Evolutionary conservation across 2,888 invertebrate species (phyloP).

Genomic region (Cryptocephalus moraei): DNA sequence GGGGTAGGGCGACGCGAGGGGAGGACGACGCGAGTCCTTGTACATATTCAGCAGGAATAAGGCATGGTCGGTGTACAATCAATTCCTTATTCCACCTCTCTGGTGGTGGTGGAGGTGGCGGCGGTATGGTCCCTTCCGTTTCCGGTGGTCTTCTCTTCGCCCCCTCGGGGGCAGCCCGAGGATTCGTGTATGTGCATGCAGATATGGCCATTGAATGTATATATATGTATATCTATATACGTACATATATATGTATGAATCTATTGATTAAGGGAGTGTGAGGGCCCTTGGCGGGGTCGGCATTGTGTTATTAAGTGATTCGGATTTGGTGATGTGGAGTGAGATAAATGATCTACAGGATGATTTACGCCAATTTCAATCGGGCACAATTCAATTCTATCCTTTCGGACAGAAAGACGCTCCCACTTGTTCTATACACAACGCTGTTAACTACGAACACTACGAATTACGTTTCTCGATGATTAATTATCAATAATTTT

Average conservation of each 20-base stretch:
- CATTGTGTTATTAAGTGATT: background rate
- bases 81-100: constrained; percentile 34
- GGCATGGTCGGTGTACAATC: constrained; percentile 32
- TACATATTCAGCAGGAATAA: constrained; percentile 32
- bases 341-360: background rate
- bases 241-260: constrained; percentile 17
- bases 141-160: constrained; percentile 24
- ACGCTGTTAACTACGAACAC: too few species aligned
- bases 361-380: background rate
- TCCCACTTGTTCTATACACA: too few species aligned
- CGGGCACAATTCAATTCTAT: too few species aligned
- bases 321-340: constrained; percentile 2
- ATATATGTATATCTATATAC: constrained; percentile 7
- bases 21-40: constrained; percentile 21
- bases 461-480: too few species aligned
- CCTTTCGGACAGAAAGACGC: too few species aligned
- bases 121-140: constrained; percentile 24
- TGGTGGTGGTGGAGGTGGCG: constrained; percentile 1
- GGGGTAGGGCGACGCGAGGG: too few species aligned
- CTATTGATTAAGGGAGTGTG: constrained; percentile 31
- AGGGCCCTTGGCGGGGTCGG: constrained; percentile 11
- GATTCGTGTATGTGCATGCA: constrained; percentile 33
- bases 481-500: too few species aligned
- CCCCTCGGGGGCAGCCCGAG: constrained; percentile 4
- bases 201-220: constrained; percentile 27